Percentiles rank a stretch among this genome's conserved stretches.
Conservation (phyloP, 2,797 vertebrate species). For the Myripristis jacobus region DNA sequence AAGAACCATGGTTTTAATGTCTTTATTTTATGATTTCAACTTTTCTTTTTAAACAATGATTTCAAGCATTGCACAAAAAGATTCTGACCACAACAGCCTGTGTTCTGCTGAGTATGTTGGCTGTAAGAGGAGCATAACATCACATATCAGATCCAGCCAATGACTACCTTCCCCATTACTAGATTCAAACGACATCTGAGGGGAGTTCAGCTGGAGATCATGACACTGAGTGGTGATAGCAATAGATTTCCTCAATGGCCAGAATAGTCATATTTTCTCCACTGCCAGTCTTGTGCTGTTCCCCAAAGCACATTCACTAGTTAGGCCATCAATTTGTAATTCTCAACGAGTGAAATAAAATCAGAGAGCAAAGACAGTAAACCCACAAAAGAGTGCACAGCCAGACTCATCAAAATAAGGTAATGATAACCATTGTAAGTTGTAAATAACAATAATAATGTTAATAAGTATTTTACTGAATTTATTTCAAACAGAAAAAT, state of each 20-base stretch:
- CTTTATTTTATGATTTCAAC: conserved; percentile 77
- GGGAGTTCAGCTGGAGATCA: conserved; percentile 69
- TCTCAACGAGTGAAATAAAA: conserved; percentile 69
- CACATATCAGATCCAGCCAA: conserved; percentile 79
- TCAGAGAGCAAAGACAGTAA: conserved; percentile 65
- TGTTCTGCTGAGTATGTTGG: conserved; percentile 73
- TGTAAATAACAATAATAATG: conserved; percentile 70
- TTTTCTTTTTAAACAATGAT: conserved; percentile 79
- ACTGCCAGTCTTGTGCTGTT: conserved; percentile 28
- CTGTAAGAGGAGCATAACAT: conserved; percentile 74
- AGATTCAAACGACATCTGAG: conserved; percentile 69
- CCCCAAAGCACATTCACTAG: conserved; percentile 67
- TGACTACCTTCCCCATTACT: conserved; percentile 67
- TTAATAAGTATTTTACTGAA: conserved; percentile 74
- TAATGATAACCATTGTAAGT: conserved; percentile 74
- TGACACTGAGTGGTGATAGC: conserved; percentile 65
- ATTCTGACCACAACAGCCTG: conserved; percentile 79
- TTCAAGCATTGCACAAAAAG: conserved; percentile 84
- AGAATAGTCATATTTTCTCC: conserved; percentile 48
- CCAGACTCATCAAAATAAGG: conserved; percentile 73
- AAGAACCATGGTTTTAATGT: conserved; percentile 24
- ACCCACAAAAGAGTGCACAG: conserved; percentile 73
- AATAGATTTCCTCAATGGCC: conserved; percentile 53
- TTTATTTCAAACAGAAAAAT: conserved; percentile 80
- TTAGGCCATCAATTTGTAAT: conserved; percentile 68